A percentile compares a stretch with the other conserved stretches of the same genome.
Conservation (phyloP, 2,888 invertebrate species). For the Leucozona laternaria region DNA sequence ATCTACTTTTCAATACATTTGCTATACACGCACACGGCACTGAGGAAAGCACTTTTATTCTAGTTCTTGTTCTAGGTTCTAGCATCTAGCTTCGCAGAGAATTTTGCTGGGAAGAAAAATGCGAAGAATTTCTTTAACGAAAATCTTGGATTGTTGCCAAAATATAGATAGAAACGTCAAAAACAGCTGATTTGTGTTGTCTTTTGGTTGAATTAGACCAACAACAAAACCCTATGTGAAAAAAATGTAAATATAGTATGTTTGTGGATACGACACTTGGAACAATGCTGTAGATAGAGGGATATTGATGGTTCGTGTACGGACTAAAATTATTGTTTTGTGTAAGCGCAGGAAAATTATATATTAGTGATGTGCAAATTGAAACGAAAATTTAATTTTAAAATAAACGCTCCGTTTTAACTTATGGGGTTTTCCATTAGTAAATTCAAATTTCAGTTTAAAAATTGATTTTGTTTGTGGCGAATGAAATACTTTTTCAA, state of each 20-base stretch:
- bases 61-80: slow-evolving; percentile 8
- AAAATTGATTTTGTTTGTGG: no score
- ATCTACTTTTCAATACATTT: slow-evolving; percentile 35
- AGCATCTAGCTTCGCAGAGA: neutral
- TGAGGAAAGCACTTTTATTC: slow-evolving; percentile 32
- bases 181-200: slow-evolving; percentile 68
- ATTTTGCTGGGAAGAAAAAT: slow-evolving; percentile 38
- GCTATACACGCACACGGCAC: slow-evolving; percentile 58
- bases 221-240: slow-evolving; percentile 37
- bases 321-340: neutral
- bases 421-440: no score
- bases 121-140: slow-evolving; percentile 42
- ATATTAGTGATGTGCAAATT: neutral
- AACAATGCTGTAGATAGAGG: neutral
- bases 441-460: no score
- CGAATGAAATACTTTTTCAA: no score
- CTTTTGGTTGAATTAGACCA: neutral
- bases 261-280: neutral
- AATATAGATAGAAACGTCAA: slow-evolving; percentile 51
- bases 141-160: slow-evolving; percentile 61
- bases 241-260: slow-evolving; percentile 52
- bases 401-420: neutral
- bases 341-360: neutral
- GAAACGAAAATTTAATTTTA: neutral
- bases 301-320: slow-evolving; percentile 13